Percentiles rank a stretch among this genome's conserved stretches.
These are phyloP conservation scores for Denticeps clupeoides DNA, from an alignment of 2,797 vertebrate genomes.

Conservation along the genomic window DNA sequence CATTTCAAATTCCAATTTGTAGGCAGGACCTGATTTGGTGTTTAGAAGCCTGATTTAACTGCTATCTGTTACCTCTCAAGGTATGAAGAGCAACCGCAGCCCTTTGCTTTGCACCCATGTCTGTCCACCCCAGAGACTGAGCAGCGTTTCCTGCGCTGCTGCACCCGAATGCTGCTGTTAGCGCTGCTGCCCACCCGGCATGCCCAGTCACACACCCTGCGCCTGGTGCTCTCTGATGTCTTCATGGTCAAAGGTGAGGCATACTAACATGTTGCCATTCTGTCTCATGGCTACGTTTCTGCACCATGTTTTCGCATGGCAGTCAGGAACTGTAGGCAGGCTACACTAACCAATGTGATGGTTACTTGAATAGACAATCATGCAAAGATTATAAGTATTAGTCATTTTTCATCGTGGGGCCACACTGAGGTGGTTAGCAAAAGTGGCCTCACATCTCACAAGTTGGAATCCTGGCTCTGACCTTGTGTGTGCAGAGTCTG, in stretches of 20 bases:
- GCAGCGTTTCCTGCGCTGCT: constrained; percentile 62
- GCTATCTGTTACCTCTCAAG: constrained; percentile 28
- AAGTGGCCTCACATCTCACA: too few species aligned
- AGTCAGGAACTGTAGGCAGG: too few species aligned
- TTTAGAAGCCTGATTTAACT: not conserved
- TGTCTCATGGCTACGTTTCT: not conserved
- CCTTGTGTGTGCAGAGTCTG: too few species aligned
- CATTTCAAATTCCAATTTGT: too few species aligned
- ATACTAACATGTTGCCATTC: not conserved
- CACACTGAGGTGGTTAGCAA: too few species aligned
- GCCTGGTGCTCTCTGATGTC: constrained; percentile 67
- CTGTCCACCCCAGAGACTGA: constrained; percentile 60
- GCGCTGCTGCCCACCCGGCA: constrained; percentile 64
- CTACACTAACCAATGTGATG: too few species aligned
- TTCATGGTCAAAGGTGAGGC: constrained; percentile 65
- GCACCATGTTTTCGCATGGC: too few species aligned
- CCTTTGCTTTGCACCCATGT: constrained; percentile 62
- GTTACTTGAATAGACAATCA: too few species aligned
- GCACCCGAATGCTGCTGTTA: constrained; percentile 61
- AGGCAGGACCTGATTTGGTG: too few species aligned
- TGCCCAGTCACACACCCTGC: constrained; percentile 59
- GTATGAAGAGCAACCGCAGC: constrained; percentile 59
- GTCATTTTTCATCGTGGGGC: too few species aligned
- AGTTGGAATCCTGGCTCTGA: too few species aligned
- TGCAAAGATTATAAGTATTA: too few species aligned